Percentiles rank a stretch among this genome's conserved stretches.
phyloP scores from a whole-genome alignment of 2,888 invertebrate species.

The Sarcophaga subvicina region DNA sequence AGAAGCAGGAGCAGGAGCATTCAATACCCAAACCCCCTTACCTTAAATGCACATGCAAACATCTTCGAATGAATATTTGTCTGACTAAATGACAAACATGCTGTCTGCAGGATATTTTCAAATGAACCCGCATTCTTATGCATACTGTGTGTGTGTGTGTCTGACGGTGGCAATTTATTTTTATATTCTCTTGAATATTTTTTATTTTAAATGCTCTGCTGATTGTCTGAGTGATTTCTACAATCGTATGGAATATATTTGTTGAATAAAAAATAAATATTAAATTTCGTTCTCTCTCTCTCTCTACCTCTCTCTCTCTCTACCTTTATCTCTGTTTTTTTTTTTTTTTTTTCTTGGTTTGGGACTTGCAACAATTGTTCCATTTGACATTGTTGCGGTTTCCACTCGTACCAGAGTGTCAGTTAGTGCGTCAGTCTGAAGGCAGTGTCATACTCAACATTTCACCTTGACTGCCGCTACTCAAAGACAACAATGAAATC shows the following conservation, averaged over 20 bases:
- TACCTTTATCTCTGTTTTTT: background rate
- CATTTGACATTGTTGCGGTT: constrained; percentile 54
- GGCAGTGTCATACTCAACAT: constrained; percentile 2
- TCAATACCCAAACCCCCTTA: too few relatives aligned
- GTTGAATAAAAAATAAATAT: background rate
- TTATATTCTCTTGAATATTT: background rate
- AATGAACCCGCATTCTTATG: constrained; percentile 28
- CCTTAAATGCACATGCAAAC: background rate
- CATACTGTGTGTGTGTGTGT: background rate
- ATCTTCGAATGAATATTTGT: background rate
- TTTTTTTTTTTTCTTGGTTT: constrained; percentile 14
- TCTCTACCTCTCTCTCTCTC: background rate
- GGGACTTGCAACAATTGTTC: constrained; percentile 23
- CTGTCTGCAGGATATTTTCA: constrained; percentile 10
- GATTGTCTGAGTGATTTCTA: background rate
- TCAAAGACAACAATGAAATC: background rate
- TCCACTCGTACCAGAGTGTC: constrained; percentile 34
- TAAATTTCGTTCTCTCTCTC: background rate
- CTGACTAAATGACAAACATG: constrained; percentile 7
- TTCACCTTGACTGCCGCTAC: constrained; percentile 10
- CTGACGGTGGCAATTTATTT: background rate
- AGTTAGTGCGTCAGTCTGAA: constrained; percentile 19
- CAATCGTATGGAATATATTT: background rate
- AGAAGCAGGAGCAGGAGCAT: too few relatives aligned
- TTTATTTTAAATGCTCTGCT: constrained; percentile 2